Base-by-base conservation (phyloP, 2,888 invertebrate genomes). In the Formica aserva region DNA sequence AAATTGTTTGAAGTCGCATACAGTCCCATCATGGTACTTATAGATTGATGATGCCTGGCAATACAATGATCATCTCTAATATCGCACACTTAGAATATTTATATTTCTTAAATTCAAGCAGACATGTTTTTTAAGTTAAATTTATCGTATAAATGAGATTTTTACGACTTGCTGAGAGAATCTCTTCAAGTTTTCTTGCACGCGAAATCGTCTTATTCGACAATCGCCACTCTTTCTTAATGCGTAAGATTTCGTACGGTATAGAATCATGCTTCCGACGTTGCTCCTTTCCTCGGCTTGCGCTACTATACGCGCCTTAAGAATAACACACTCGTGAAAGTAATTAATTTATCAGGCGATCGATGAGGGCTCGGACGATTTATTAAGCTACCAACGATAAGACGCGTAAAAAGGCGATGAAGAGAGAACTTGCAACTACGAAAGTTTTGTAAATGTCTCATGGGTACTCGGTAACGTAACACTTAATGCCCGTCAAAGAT, bases 361-460 rank as follows among this genome's bases (percentile, higher is more conserved):
- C 90, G 86, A 86, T 87, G 82, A 87, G 86, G 91, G 89, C 91
- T 88, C 90, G 91, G 91, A 91, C 90, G 90, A 91, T 90, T 89
- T 88, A 89, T 89, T 88, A 90, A 82, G 81, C 82, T 82, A 85
- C 85, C 88, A 88, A 86, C 86, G 86, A 89, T 86, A 88, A 89
- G 87, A 87, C 84, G 90, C 85, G 88, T 82, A 85, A 86, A 74
- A 85, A 87, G 85, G 86, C 80, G 71, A 87, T 75, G 82, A 85
- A 83, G 87, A 88, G 90, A 89, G 88, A 91, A 89, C 89, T 89
- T 90, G 83, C 87, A 92, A 90, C 91, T 91, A 91, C 90, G 91
- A 92, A 87, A 87, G 86, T 92, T 92, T 92, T 92, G 90, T 92
- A 90, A 93, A 91, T 86, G 88, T 92, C 88, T 92, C 87, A 91